Base-by-base conservation (phyloP, 1,140 invertebrate genomes). In the Ceratoteleas bidentatus region DNA sequence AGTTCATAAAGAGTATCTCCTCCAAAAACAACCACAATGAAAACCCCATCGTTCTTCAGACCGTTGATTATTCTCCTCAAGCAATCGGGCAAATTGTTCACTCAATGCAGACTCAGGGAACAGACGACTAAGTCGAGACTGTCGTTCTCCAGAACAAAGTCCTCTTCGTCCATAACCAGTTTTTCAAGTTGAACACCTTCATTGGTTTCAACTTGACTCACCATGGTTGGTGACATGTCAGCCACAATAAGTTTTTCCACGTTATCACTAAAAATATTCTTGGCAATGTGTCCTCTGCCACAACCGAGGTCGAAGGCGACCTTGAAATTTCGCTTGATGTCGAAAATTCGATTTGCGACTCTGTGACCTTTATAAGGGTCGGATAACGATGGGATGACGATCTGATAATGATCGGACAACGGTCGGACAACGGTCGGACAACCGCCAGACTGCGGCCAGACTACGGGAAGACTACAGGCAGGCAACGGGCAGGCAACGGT, bases 1-100 rank as follows among this genome's bases (percentile, higher is more conserved):
- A 99, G 90, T 92, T 99, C 97, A 92, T 95, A 98, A 3, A 99
- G 91, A 0, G 98, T 99, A 83, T 99, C 98, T 2, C 97, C 97
- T n/a, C 98, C 98, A 93, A 99, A 99, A 82, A 99, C 93, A 24
- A 97, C 95, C 0, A 96, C 98, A 81, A 99, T 92, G 72, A 99
- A 97, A 0, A 96, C 97, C 33, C 98, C 98, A 93, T 99, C 98
- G 69, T 95, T 94, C 90, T 96, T 97, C 15, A 99, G 89, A 84
- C 93, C 93, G 52, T 91, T 90, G 79, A 95, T 93, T 33, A 96
- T 94, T 78, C 92, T 93, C 56, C 93, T 92, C 87, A 99, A 97
- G 70, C 95, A 96, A 10, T 95, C 95, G 0, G 98, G 98, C 14
- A 99, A 92, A 92, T 99, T 95, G 90, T 99, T 99, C 0, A 99